Percentiles rank a stretch among this genome's conserved stretches.
phyloP scores from a whole-genome alignment of 2,888 invertebrate genomes.

The Octonoba sinensis region DNA sequence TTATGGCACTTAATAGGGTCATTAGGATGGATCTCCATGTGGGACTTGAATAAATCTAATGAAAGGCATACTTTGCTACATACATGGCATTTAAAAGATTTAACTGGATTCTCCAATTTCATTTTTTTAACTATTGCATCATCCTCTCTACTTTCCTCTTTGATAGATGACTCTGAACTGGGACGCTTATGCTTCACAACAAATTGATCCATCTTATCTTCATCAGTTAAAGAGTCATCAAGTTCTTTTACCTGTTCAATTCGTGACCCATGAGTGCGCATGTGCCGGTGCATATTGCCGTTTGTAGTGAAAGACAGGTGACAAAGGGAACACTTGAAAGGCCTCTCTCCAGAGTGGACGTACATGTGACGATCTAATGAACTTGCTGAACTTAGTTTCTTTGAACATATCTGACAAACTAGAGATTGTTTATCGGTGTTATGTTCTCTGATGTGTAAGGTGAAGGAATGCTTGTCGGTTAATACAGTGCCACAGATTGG shows the following conservation, averaged over 20 bases:
- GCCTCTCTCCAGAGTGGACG: constrained; percentile 18
- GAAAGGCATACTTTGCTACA: too few species aligned
- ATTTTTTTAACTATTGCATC: too few species aligned
- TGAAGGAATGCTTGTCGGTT: not conserved
- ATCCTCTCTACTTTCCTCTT: too few species aligned
- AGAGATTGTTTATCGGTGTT: not conserved
- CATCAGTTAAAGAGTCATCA: not conserved
- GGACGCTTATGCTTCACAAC: too few species aligned
- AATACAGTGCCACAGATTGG: not conserved
- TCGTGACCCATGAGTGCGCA: constrained; percentile 1
- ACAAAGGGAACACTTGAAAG: constrained; percentile 21
- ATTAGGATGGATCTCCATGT: constrained; percentile 11
- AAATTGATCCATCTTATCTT: not conserved
- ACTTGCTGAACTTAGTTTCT: constrained; percentile 30
- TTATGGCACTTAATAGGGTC: constrained; percentile 1
- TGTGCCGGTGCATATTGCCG: constrained; percentile 55
- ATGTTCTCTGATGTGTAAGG: constrained; percentile 14
- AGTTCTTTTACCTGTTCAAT: not conserved
- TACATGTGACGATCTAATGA: constrained; percentile 46
- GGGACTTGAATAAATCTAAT: not conserved
- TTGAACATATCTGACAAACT: constrained; percentile 7
- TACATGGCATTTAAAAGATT: too few species aligned
- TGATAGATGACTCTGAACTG: too few species aligned
- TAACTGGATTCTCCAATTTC: too few species aligned
- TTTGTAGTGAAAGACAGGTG: constrained; percentile 30